Evolutionary conservation across 92 coral and sea anemone species (phyloP).

Genomic region (Umimayanthus kanabou): DNA sequence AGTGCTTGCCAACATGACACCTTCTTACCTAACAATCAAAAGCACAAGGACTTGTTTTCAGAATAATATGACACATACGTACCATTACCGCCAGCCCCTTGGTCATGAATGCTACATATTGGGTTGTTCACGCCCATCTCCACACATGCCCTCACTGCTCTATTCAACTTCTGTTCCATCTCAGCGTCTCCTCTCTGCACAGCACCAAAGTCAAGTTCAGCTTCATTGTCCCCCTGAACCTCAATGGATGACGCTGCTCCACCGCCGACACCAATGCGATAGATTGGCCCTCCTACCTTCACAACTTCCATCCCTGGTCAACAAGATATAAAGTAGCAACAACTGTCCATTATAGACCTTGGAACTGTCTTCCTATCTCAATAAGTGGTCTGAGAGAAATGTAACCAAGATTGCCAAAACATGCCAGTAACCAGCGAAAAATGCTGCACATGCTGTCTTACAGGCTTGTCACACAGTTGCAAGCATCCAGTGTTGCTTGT

Average conservation of each 20-base stretch:
- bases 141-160: conserved; percentile 94
- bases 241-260: conserved; percentile 98
- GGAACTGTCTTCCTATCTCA: too few species aligned
- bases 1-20: too few species aligned
- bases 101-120: conserved; percentile 97
- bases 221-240: conserved; percentile 95
- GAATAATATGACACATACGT: not conserved
- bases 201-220: conserved; percentile 98
- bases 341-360: not conserved
- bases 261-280: conserved; percentile 98
- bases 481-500: too few species aligned
- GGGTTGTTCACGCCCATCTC: conserved; percentile 80
- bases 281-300: conserved; percentile 95
- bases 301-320: conserved; percentile 90
- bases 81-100: conserved; percentile 99
- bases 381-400: too few species aligned
- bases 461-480: too few species aligned
- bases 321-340: not conserved
- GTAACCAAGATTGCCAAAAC: too few species aligned
- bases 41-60: too few species aligned
- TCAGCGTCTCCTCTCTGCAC: conserved; percentile 99
- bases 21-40: too few species aligned
- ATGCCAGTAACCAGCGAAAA: too few species aligned
- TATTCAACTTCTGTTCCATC: conserved; percentile 96
- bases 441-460: too few species aligned